A percentile compares a stretch with the other conserved stretches of the same genome.
Evolutionary conservation across 2,797 vertebrate genomes (phyloP).

Genomic region (Heterohyrax brucei): DNA sequence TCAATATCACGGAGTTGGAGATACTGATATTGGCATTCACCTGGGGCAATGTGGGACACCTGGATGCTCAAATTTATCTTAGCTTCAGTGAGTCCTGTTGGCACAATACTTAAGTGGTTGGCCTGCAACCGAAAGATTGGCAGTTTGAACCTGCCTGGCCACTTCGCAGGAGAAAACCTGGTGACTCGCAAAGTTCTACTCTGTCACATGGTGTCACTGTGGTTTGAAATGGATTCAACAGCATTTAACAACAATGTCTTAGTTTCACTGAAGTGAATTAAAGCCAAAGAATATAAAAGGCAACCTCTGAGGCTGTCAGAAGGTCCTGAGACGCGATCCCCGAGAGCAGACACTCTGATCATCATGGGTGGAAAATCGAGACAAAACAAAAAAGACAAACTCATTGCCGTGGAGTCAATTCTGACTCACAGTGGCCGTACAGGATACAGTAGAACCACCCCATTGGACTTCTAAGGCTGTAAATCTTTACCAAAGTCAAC

Average conservation of each 20-base stretch:
- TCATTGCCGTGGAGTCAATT: too few relatives aligned
- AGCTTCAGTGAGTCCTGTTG: background rate
- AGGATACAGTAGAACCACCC: too few relatives aligned
- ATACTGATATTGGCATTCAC: background rate
- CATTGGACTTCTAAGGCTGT: too few relatives aligned
- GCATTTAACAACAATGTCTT: background rate
- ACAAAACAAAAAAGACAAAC: too few relatives aligned
- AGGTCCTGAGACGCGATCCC: background rate
- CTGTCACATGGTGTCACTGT: background rate
- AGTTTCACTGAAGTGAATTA: slow-evolving; percentile 21
- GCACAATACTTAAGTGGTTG: background rate
- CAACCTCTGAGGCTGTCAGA: background rate
- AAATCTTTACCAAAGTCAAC: too few relatives aligned
- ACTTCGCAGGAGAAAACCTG: background rate
- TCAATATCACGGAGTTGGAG: background rate
- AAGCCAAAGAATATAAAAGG: background rate
- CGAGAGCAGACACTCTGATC: background rate
- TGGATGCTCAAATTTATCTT: background rate
- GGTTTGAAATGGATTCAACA: background rate
- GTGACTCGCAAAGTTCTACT: background rate
- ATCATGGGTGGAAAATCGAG: background rate
- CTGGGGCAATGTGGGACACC: background rate
- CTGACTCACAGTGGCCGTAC: too few relatives aligned
- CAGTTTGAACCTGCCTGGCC: too few relatives aligned
- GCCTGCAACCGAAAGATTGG: background rate